These are phyloP conservation scores for Hiodon tergisus DNA, from an alignment of 2,113 vertebrate genomes.

Conservation along the genomic window DNA sequence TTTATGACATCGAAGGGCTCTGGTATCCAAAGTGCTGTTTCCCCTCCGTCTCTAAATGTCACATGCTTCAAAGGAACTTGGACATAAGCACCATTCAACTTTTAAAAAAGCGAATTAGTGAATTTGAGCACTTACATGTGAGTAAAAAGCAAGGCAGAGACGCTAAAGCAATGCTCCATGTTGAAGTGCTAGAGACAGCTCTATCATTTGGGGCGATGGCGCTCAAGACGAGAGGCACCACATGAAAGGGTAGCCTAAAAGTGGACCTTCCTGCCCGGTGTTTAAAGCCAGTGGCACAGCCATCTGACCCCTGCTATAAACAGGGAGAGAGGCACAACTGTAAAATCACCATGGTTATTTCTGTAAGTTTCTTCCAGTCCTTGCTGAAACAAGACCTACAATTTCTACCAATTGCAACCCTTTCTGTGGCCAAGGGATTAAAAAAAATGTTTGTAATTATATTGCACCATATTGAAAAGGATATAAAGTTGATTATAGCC, in stretches of 20 bases:
- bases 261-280: conserved; percentile 36
- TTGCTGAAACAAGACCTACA: conserved; percentile 54
- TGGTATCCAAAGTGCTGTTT: conserved; percentile 6
- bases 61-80: not conserved
- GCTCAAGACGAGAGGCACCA: conserved; percentile 53
- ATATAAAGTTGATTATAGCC: conserved; percentile 68
- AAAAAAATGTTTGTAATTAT: conserved; percentile 68
- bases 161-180: conserved; percentile 41
- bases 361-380: conserved; percentile 50
- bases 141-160: conserved; percentile 30
- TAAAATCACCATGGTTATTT: conserved; percentile 55
- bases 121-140: conserved; percentile 15
- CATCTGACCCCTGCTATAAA: conserved; percentile 51
- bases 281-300: conserved; percentile 41
- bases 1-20: not conserved
- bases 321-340: conserved; percentile 42
- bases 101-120: not conserved
- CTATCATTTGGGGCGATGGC: conserved; percentile 57
- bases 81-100: not conserved
- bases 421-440: conserved; percentile 51
- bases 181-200: conserved; percentile 41
- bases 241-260: conserved; percentile 44
- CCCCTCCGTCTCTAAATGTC: conserved; percentile 9
- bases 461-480: conserved; percentile 44
- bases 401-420: conserved; percentile 46